Base-by-base conservation (phyloP, 2,113 vertebrate genomes). In the Ceyx margarethae region DNA sequence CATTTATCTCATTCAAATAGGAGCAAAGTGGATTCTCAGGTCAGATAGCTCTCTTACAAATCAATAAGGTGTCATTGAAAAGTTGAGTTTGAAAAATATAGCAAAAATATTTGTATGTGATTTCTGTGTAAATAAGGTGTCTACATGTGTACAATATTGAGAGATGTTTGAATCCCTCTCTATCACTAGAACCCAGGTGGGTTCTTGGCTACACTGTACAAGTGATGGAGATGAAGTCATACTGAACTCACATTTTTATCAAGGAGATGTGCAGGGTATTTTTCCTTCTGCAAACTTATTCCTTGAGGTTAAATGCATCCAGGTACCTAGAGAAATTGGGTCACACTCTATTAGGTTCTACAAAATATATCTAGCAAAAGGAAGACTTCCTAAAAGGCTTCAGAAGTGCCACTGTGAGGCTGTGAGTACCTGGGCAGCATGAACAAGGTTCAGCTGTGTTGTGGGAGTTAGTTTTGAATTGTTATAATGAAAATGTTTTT, bases 21-120 rank as follows among this genome's bases (percentile, higher is more conserved):
- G 46, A 92, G 23, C 46, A 88, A 85, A 91, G 72, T 51, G 81
- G 66, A 92, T 93, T 94, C 90, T 54, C 57, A 92, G 58, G 62
- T 92, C 85, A 90, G 58, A 65, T 33, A 64, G 4, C 16, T 74
- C 72, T 84, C 64, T 95, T 81, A 76, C 28, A 79, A 84, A 95
- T 94, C 78, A 69, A 81, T 77, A 85, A 76, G 40, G 9, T 65
- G 61, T 54, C 5, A 5, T 76, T 76, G 43, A 79, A 88, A 93
- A 96, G 73, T 58, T 76, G 45, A 76, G 6, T 67, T 89, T 77
- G 35, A 85, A 75, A 90, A 92, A 15, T 45, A 29, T 3, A 54
- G 56, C 64, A 81, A 67, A 89, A 84, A 87, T 35, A 29, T 20
- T 28, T 3, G 6, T 85, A 46, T 66, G 43, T 89, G 85, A 61